These are phyloP conservation scores for Bombus sibiricus DNA, from an alignment of 1,140 invertebrate genomes.

Conservation along the genomic window DNA sequence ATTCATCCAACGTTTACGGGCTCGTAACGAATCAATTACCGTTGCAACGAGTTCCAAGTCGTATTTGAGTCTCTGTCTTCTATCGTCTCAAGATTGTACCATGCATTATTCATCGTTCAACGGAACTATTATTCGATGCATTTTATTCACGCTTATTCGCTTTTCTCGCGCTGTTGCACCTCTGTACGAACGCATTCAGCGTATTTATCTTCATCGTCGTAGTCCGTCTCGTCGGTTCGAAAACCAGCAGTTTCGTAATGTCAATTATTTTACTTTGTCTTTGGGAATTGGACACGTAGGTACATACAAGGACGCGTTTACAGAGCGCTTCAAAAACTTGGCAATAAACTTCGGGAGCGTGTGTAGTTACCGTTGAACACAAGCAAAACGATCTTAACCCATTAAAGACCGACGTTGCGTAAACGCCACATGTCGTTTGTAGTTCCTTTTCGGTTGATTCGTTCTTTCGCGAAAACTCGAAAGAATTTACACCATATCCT, in stretches of 20 bases:
- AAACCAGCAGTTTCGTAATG: neutral
- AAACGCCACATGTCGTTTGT: neutral
- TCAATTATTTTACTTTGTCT: constrained; percentile 6
- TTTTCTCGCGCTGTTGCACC: neutral
- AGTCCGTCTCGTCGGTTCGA: neutral
- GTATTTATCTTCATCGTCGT: constrained; percentile 18
- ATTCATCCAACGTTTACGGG: constrained; percentile 53
- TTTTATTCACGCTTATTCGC: constrained; percentile 47
- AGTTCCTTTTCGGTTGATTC: neutral
- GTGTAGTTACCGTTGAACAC: neutral
- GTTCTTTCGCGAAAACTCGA: neutral
- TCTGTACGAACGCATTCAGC: neutral
- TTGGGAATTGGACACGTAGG: no score
- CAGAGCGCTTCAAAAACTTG: neutral
- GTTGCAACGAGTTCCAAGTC: constrained; percentile 2
- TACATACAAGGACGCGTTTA: no score
- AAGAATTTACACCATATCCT: no score
- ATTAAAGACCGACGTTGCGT: neutral
- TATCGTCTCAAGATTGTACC: constrained; percentile 3
- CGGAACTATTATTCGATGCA: constrained; percentile 57
- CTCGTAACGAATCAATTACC: constrained; percentile 53
- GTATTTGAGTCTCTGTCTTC: constrained; percentile 3
- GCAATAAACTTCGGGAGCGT: neutral
- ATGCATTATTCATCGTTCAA: constrained; percentile 55
- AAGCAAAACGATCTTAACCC: neutral